Evolutionary conservation across 2,797 vertebrate species (phyloP).

Genomic region (Mus caroli): DNA sequence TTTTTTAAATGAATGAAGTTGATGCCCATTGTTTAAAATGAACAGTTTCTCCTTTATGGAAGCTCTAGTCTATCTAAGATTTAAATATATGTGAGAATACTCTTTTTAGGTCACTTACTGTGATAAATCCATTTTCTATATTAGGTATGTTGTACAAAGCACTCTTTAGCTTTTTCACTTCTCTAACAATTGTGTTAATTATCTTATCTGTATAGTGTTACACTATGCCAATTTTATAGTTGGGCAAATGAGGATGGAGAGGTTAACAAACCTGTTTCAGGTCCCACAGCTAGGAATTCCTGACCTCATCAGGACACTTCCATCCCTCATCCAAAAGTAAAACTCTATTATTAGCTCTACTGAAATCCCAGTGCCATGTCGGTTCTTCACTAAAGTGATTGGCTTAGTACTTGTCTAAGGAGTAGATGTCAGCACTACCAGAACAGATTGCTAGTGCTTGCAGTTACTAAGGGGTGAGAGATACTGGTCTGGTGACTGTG

Average conservation of each 20-base stretch:
- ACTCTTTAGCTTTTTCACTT: neutral
- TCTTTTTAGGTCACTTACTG: neutral
- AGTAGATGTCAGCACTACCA: neutral
- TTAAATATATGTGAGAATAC: neutral
- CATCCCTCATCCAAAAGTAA: neutral
- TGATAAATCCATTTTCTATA: neutral
- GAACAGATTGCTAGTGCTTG: neutral
- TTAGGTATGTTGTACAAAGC: neutral
- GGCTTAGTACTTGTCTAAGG: neutral
- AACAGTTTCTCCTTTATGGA: neutral
- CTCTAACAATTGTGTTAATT: neutral
- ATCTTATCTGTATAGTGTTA: neutral
- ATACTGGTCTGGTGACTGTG: too few relatives aligned
- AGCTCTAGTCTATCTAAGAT: neutral
- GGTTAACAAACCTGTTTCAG: neutral
- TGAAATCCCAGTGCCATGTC: neutral
- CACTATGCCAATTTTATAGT: neutral
- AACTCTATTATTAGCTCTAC: neutral
- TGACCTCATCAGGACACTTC: neutral
- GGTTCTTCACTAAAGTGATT: neutral
- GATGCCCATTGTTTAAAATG: conserved; percentile 1
- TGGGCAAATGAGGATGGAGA: neutral
- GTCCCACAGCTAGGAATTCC: neutral
- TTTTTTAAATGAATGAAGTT: neutral
- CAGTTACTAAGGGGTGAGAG: neutral